Percentiles rank a stretch among this genome's conserved stretches.
Evolutionary conservation across 2,113 vertebrate species (phyloP).

Genomic region (Spheniscus mendiculus): DNA sequence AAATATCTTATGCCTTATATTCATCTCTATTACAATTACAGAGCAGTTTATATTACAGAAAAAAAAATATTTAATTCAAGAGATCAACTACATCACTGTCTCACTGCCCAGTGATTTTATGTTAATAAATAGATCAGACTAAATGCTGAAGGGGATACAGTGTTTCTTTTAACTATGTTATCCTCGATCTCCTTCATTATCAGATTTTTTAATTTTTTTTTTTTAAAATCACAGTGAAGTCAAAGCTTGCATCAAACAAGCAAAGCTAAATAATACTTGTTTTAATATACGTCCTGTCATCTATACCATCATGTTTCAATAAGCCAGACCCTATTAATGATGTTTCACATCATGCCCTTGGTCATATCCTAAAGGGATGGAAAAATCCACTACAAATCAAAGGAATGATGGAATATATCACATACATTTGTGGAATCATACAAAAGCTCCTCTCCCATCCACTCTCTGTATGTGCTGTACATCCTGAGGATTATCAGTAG

Average conservation of each 20-base stretch:
- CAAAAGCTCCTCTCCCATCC: constrained; percentile 6
- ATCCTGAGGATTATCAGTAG: constrained; percentile 38
- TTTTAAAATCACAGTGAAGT: neutral
- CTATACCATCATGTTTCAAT: neutral
- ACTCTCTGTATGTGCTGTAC: neutral
- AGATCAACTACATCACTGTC: neutral
- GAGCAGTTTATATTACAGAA: neutral
- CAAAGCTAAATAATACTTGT: neutral
- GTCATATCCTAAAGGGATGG: neutral
- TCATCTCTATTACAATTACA: neutral
- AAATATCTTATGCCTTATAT: neutral
- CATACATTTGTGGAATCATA: neutral
- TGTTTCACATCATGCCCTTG: neutral
- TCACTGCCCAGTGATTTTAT: neutral
- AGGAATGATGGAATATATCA: neutral
- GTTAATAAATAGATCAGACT: neutral
- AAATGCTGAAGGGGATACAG: neutral
- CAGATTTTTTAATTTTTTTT: neutral
- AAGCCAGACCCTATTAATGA: neutral
- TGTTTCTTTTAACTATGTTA: neutral
- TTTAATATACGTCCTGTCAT: neutral
- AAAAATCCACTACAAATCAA: neutral
- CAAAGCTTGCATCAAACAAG: neutral
- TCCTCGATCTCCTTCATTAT: neutral
- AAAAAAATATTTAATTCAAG: neutral